Base-by-base conservation (phyloP, 1,140 invertebrate genomes). In the Panonychus citri region DNA sequence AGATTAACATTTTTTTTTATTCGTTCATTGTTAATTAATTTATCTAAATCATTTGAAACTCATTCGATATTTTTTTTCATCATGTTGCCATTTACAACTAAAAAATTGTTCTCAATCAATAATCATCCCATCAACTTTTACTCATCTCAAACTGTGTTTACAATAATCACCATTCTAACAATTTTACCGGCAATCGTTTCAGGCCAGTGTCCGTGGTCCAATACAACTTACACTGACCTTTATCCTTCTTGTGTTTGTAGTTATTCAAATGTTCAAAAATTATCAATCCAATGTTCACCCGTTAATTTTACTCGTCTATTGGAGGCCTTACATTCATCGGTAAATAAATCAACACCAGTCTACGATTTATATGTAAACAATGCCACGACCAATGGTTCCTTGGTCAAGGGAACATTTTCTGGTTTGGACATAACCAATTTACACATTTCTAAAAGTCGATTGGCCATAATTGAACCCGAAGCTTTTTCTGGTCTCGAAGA, bases 281-380 rank as follows among this genome's bases (percentile, higher is more conserved):
- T 89, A 3, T 86, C 83, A 4, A 79, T 90, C 27, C 86, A 90
- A 67, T 93, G 86, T 68, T 81, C 86, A 68, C 79, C 83, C 69
- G 84, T 90, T 21, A 79, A 90, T 61, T 86, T 85, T 64, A 68
- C 74, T 7, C 70, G 76, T 51, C 71, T 91, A 15, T 63, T 88
- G 30, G 70, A 75, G 53, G 79, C 81, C 8, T 26, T 60, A 1
- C 60, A 64, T 30, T 52, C 49, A 12, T 69, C 77, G 70, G 73
- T 53, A 71, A 76, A 58, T 25, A 63, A 76, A 74, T 21, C n/a
- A 21, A 55, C 66, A n/a, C 71, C 78, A 0, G 71, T 90, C 49
- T 86, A 90, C 67, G 70, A 90, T 43, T 75, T 93, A 19, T 89
- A 89, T 65, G 75, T 93, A 13, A 86, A 87, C 68, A 89, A 89